Conservation (phyloP, 1,140 invertebrate genomes). For the Papilio polytes region DNA sequence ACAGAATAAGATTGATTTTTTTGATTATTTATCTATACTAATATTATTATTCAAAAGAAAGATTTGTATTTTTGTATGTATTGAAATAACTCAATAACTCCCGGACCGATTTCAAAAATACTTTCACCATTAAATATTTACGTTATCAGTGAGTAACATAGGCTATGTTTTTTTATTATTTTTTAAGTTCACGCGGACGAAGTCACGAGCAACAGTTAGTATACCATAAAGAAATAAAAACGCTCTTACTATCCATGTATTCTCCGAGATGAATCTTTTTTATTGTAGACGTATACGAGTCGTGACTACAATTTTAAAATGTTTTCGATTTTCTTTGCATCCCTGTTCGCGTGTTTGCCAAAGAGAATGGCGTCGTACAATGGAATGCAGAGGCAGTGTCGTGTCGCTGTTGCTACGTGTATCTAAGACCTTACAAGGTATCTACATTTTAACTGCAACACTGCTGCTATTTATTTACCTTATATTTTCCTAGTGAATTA, state of each 20-base stretch:
- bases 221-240: neutral
- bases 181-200: neutral
- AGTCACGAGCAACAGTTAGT: too few relatives aligned
- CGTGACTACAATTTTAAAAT: conserved; percentile 43
- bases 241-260: neutral
- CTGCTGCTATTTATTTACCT: conserved; percentile 31
- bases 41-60: too few relatives aligned
- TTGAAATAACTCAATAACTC: too few relatives aligned
- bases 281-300: neutral
- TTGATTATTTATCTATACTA: too few relatives aligned
- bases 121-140: too few relatives aligned
- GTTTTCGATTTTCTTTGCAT: conserved; percentile 52
- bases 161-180: neutral
- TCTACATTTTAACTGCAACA: conserved; percentile 40
- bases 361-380: conserved; percentile 45
- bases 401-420: conserved; percentile 51
- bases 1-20: too few relatives aligned
- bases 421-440: conserved; percentile 46
- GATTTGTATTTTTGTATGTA: too few relatives aligned
- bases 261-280: neutral
- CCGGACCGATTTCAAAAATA: too few relatives aligned
- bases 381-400: conserved; percentile 53
- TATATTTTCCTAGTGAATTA: neutral
- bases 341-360: conserved; percentile 63
- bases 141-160: too few relatives aligned